phyloP scores from a whole-genome alignment of 1,140 invertebrate genomes.

The Octopus bimaculoides region DNA sequence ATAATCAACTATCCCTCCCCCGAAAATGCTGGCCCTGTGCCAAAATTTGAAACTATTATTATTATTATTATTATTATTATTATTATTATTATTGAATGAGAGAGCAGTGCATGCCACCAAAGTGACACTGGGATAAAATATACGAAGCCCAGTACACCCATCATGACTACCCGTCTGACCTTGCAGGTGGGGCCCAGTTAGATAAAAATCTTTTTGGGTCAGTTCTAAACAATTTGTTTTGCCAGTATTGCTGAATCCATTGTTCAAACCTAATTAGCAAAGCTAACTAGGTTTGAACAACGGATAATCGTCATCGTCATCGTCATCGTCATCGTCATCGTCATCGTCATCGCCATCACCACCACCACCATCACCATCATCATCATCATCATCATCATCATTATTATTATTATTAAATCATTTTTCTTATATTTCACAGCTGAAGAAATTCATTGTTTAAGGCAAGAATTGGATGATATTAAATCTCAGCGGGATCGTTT shows the following conservation, averaged over 20 bases:
- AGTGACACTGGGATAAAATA: too few species aligned
- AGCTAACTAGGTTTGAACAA: not conserved
- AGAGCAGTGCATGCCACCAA: too few species aligned
- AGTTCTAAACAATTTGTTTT: not conserved
- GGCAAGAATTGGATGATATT: constrained; percentile 37
- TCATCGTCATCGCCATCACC: not conserved
- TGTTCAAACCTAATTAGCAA: not conserved
- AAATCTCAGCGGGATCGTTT: constrained; percentile 40
- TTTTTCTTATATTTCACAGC: constrained; percentile 26
- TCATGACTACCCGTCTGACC: too few species aligned
- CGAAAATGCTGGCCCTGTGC: too few species aligned
- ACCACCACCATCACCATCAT: too few species aligned
- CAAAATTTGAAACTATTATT: too few species aligned
- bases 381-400: not conserved
- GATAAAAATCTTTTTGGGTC: not conserved
- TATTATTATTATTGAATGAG: too few species aligned
- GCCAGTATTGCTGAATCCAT: too few species aligned
- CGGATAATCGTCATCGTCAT: not conserved
- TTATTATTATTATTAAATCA: not conserved
- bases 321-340: not conserved
- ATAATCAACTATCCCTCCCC: too few species aligned
- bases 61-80: too few species aligned
- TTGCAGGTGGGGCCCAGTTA: too few species aligned
- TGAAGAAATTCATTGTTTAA: constrained; percentile 41
- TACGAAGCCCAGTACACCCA: too few species aligned